phyloP scores from a whole-genome alignment of 2,888 invertebrate species.

The Tuta absoluta region DNA sequence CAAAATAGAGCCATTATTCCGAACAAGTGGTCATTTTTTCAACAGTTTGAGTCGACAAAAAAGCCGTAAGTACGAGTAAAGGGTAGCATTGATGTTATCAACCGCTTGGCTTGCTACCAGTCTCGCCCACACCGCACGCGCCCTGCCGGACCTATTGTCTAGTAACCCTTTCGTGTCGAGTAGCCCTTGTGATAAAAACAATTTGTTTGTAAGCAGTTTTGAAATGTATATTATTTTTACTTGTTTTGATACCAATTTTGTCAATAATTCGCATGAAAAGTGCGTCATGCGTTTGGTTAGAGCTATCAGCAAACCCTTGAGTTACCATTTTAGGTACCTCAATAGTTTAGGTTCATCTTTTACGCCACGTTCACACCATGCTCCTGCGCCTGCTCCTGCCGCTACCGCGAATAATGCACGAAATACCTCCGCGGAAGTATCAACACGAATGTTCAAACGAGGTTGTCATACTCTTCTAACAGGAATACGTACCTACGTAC shows the following conservation, averaged over 20 bases:
- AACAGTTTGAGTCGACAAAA: background rate
- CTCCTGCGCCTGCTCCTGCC: too few species aligned
- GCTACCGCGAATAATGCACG: too few species aligned
- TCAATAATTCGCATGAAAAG: too few species aligned
- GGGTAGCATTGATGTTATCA: conserved; percentile 54
- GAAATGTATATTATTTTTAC: background rate
- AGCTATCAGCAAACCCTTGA: too few species aligned
- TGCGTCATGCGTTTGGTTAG: too few species aligned
- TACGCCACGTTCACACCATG: too few species aligned
- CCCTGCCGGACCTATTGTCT: conserved; percentile 4
- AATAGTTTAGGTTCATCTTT: too few species aligned
- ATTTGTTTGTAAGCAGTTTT: background rate
- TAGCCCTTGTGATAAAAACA: conserved; percentile 44
- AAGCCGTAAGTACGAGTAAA: conserved; percentile 41
- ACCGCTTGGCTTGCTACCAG: conserved; percentile 20
- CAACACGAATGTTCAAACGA: too few species aligned
- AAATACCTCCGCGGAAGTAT: too few species aligned
- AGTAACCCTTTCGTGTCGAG: conserved; percentile 47
- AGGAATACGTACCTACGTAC: too few species aligned
- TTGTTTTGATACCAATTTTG: background rate
- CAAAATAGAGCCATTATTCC: background rate
- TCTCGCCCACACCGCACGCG: conserved; percentile 45
- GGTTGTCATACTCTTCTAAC: too few species aligned
- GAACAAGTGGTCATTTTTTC: conserved; percentile 20
- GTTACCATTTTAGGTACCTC: too few species aligned